phyloP scores from a whole-genome alignment of 1,140 invertebrate species.

The Drosophila mauritiana region DNA sequence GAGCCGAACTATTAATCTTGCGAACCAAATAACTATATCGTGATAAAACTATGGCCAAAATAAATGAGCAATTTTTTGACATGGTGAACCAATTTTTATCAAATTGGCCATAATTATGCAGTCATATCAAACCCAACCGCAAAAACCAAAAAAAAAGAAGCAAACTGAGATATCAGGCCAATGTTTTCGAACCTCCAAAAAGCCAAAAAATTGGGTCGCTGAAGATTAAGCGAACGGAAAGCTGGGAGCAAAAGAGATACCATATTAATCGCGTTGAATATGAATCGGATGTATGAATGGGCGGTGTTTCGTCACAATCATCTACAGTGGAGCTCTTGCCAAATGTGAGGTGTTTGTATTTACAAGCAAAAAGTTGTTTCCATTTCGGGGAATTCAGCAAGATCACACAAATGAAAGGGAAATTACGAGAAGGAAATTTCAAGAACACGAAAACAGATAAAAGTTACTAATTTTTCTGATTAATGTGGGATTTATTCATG shows the following conservation, averaged over 20 bases:
- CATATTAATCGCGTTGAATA: constrained; percentile 50
- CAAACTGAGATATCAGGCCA: constrained; percentile 26
- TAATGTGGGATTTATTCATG: background rate
- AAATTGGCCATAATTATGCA: constrained; percentile 42
- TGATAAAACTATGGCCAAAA: constrained; percentile 19
- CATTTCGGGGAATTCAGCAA: background rate
- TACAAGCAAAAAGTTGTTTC: constrained; percentile 1
- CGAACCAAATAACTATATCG: constrained; percentile 29
- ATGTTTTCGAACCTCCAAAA: constrained; percentile 14
- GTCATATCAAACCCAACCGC: background rate
- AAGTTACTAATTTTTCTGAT: background rate
- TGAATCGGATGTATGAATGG: constrained; percentile 48
- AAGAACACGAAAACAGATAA: too few relatives aligned
- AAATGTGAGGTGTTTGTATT: constrained; percentile 21
- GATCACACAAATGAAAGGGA: background rate
- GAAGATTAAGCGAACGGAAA: constrained; percentile 36
- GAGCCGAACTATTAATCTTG: constrained; percentile 6
- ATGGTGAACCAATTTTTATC: constrained; percentile 45
- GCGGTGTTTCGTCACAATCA: constrained; percentile 24
- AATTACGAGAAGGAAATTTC: background rate
- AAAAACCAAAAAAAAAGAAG: constrained; percentile 5
- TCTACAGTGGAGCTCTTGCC: constrained; percentile 24
- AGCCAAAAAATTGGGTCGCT: constrained; percentile 28
- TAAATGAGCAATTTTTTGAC: constrained; percentile 34
- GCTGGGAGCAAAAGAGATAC: constrained; percentile 38